Base-by-base conservation (phyloP, 53 echinoderm and acorn worm species). In the Luidia sarsii region DNA sequence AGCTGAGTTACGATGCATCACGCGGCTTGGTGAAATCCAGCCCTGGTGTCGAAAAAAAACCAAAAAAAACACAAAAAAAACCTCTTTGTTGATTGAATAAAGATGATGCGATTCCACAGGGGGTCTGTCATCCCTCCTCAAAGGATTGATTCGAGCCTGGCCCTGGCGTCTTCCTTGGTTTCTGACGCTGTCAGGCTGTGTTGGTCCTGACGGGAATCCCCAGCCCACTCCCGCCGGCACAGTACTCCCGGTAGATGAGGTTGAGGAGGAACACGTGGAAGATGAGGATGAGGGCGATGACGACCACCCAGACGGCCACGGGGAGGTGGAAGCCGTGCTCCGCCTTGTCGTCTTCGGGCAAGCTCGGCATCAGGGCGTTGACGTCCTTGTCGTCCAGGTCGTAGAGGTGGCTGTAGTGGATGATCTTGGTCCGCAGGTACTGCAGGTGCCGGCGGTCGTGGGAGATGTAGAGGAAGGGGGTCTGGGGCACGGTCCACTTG, bases 401-500 rank as follows among this genome's bases (percentile, higher is more conserved):
- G 15, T 87, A 85, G 39, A 90, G 82, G 33, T 95, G 87, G 69
- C 86, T 92, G 50, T 85, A 89, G 88, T 95, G 95, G 46, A 95
- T 95, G 27, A 95, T 92, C 43, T 85, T 86, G 10, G 81, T 81
- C 70, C 87, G 85, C 25, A 95, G 85, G 63, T 77, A 90, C 20
- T 70, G 82, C 23, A 95, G 83, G 69, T 95, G 95, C 79, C 92
- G 87, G 21, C 63, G 75, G 50, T 90, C 90, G 67, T 95, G 95
- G 1, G 95, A 95, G 75, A 95, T 77, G 64, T 95, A 95, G 32
- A 95, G 82, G 79, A 95, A 92, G 7, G 95, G 92, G 33, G 90
- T 92, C 65, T 90, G 81, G 10, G 95, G 95, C 33, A 92, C 95
- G 3, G 92, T 92, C 95, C 95, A 95, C 49, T 92, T 89, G 8